A percentile compares a stretch with the other conserved stretches of the same genome.
Evolutionary conservation across 2,113 vertebrate genomes (phyloP).

Genomic region (Brachionichthys hirsutus): DNA sequence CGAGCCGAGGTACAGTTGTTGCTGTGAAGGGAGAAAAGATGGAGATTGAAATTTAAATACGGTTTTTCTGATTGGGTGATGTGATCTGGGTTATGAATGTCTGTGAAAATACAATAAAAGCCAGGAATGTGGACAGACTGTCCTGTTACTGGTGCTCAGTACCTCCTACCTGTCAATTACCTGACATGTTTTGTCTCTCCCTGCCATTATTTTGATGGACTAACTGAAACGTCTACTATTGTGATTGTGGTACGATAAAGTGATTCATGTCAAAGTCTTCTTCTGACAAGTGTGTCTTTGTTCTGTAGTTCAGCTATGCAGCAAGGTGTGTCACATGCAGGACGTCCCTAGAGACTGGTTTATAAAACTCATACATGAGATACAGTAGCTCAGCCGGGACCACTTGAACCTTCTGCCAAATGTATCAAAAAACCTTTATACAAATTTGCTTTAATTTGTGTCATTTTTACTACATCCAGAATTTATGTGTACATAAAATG

Average conservation of each 20-base stretch:
- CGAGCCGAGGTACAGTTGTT: conserved; percentile 96
- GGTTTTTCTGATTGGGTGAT: neutral
- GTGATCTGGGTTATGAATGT: conserved; percentile 5
- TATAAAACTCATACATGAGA: too few relatives aligned
- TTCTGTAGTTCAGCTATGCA: conserved; percentile 28
- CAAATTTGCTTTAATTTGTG: too few relatives aligned
- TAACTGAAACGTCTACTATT: conserved; percentile 36
- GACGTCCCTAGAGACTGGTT: conserved; percentile 1
- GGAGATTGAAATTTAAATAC: neutral
- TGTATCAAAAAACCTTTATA: too few relatives aligned
- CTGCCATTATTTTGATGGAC: conserved; percentile 27
- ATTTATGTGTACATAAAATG: too few relatives aligned
- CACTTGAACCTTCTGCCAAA: too few relatives aligned
- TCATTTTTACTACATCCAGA: too few relatives aligned
- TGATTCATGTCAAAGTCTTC: conserved; percentile 11
- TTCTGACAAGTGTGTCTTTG: conserved; percentile 49
- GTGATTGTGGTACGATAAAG: conserved; percentile 32
- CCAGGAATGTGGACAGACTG: conserved; percentile 23
- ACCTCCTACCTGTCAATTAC: conserved; percentile 37
- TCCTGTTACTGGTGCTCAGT: conserved; percentile 11
- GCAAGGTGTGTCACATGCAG: conserved; percentile 25
- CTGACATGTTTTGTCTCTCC: conserved; percentile 16
- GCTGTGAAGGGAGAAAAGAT: conserved; percentile 74
- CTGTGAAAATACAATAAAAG: conserved; percentile 1
- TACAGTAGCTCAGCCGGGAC: too few relatives aligned